Evolutionary conservation across 2,888 invertebrate genomes (phyloP).

Genomic region (Hypsopygia costalis): DNA sequence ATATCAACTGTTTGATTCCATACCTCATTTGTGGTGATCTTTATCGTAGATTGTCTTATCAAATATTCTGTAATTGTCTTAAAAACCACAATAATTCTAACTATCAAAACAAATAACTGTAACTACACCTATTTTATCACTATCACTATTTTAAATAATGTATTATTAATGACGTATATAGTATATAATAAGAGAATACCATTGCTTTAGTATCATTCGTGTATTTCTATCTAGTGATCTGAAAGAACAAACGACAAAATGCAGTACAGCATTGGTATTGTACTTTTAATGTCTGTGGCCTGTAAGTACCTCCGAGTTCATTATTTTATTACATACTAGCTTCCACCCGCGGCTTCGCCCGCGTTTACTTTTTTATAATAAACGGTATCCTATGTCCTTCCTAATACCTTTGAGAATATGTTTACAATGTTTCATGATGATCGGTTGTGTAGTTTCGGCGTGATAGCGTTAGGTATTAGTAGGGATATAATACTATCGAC

Average conservation of each 20-base stretch:
- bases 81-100: slow-evolving; percentile 4
- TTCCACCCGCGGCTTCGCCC: no score
- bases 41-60: no score
- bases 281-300: slow-evolving; percentile 23
- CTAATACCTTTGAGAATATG: no score
- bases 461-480: no score
- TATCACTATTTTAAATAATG: slow-evolving; percentile 16
- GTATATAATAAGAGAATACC: slow-evolving; percentile 28
- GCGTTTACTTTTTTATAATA: neutral
- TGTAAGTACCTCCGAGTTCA: slow-evolving; percentile 29
- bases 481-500: no score
- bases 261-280: slow-evolving; percentile 25
- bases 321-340: no score
- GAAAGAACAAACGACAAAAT: slow-evolving; percentile 23
- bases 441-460: no score
- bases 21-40: no score
- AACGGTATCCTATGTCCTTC: no score
- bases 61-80: no score
- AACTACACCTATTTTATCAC: slow-evolving; percentile 10
- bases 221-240: neutral
- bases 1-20: no score
- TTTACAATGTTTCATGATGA: no score
- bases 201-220: slow-evolving; percentile 18
- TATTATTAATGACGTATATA: slow-evolving; percentile 24
- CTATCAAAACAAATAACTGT: slow-evolving; percentile 20